Base-by-base conservation (phyloP, 2,797 vertebrate genomes). In the Selene dorsalis region DNA sequence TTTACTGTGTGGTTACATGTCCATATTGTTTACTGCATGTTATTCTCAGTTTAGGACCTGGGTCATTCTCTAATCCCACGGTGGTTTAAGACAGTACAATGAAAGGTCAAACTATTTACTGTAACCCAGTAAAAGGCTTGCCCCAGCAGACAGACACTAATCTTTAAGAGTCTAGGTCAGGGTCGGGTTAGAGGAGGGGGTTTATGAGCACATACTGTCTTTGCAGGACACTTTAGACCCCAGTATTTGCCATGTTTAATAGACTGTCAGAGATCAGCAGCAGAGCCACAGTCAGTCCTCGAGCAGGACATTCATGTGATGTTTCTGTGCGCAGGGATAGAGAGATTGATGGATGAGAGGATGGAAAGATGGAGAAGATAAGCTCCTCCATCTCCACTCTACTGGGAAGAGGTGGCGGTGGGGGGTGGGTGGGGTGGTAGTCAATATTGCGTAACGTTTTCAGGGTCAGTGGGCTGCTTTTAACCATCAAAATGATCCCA, bases 381-480 rank as follows among this genome's bases (percentile, higher is more conserved):
- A 86, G 77, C 84, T 85, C 72, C 35, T 80, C 53, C 59, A 48
- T 73, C 52, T 57, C 55, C 30, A 38, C 72, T 61, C 45, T 58
- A 67, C 35, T 74, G 79, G 17, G 30, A 59, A 14, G 56, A 17
- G 56, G 8, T 3, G 32, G 32, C 7, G 7, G 35, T 50, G 17
- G 45, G 47, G 47, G 5, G 22, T 4, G n/a, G 18, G 24, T 28
- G 32, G 4, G 16, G 16, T 39, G 56, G 35, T 22, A 52, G 63
- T 43, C 10, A 11, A 39, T 43, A 53, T 92, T 92, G 73, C 35
- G 16, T 85, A 92, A 91, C 63, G 84, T 79, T 75, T 62, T 79
- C 73, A 70, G 82, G 85, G 85, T 90, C 90, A 85, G 72, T 77
- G 60, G 73, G 76, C 85, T 91, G 77, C 70, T 87, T 70, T 78